These are phyloP conservation scores for Drosophila aff. DNA, from an alignment of 1,140 invertebrate species.

Conservation along the genomic window DNA sequence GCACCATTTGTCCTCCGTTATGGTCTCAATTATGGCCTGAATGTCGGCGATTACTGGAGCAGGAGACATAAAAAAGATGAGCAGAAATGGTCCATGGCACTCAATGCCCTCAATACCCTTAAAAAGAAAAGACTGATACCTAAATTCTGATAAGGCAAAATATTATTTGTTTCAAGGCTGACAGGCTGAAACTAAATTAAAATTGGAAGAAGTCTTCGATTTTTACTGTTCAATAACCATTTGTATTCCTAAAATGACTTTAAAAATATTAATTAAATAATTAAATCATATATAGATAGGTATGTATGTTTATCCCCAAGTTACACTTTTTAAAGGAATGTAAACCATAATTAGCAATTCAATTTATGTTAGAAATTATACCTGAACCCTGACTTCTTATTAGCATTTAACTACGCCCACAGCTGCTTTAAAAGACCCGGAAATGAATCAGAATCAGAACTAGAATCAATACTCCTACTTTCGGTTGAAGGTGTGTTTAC, in stretches of 20 bases:
- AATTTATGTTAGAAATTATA: no score
- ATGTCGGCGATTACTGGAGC: slow-evolving; percentile 27
- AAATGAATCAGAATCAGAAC: neutral
- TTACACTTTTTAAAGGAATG: no score
- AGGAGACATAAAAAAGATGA: slow-evolving; percentile 12
- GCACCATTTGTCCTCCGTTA: slow-evolving; percentile 14
- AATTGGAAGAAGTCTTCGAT: rapidly evolving
- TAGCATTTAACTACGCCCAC: no score
- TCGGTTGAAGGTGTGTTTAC: slow-evolving; percentile 4
- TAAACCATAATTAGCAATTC: neutral
- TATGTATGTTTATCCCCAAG: neutral
- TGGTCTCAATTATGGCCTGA: slow-evolving; percentile 37
- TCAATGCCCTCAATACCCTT: neutral
- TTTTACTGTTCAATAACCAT: neutral
- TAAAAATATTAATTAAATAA: neutral
- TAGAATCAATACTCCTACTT: neutral
- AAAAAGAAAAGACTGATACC: neutral
- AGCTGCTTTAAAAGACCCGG: no score
- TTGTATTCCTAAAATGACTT: neutral
- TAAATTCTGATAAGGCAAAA: neutral
- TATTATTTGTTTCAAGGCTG: neutral
- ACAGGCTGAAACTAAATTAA: neutral
- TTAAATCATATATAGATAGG: neutral
- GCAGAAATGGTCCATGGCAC: slow-evolving; percentile 1
- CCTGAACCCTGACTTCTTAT: neutral